Evolutionary conservation across 2,888 invertebrate species (phyloP), one percentile per base, ranked within the genome.

Genomic region (Melipona beecheii): DNA sequence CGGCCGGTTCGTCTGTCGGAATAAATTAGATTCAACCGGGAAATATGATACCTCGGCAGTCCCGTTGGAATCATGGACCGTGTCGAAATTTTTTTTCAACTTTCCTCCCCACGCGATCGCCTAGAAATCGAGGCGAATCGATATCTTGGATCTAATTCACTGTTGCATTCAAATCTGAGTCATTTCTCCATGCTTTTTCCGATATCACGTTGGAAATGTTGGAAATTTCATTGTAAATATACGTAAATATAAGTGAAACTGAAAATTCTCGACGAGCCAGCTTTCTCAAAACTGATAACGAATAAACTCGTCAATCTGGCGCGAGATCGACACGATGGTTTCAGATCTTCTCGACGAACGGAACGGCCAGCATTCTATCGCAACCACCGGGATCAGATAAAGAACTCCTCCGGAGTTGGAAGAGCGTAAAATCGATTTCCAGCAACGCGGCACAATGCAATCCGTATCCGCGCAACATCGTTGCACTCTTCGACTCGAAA

Each of bases 1-100:
- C 43, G 43, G 58, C 76, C 79, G 75, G 75, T 75, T 82, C 83
- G 65, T 54, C 72, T 70, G 74, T 72, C 75, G 66, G 85, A 87
- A 87, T 88, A 87, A 89, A 88, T 87, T 83, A 89, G 70, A 81
- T 87, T 54, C 76, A 75, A 73, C 80, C 80, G 66, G 58, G 84
- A 83, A 76, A 74, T 79, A 73, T 70, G 84, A 84, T 84, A 84
- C 66, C 49, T 62, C 50, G 72, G 5, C 11, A 21, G 50, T 52
- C 36, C 49, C 24, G 21, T 72, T 58, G 71, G 9, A 36, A 36
- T 13, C 70, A 49, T 19, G 50, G 58, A 54, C 71, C 72, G 50
- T 72, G 75, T 81, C 84, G 70, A 76, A 75, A 75, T 73, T 76
- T 65, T 50, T 50, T 72, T 36, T 36, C 9, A n/a, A 52, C 49